phyloP scores from a whole-genome alignment of 2,888 invertebrate genomes.

The Drosophila meridionalis region DNA sequence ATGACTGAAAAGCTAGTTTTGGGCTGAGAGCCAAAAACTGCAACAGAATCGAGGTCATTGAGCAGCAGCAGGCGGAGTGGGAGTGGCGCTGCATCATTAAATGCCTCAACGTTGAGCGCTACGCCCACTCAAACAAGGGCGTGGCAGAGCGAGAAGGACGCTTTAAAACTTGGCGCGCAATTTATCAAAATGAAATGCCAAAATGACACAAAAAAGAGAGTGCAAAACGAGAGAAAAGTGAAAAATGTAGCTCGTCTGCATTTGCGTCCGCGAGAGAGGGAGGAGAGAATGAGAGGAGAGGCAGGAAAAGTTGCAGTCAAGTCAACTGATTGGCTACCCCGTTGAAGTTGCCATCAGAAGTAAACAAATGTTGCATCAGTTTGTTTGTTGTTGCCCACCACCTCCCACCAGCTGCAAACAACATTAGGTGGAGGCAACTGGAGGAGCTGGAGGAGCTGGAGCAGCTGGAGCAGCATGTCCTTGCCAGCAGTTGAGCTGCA shows the following conservation, averaged over 20 bases:
- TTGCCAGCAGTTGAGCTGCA: conserved; percentile 16
- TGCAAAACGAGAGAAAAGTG: conserved; percentile 50
- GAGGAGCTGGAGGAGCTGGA: conserved; percentile 20
- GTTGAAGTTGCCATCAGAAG: conserved; percentile 60
- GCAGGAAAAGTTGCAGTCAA: conserved; percentile 27
- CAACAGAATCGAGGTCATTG: conserved; percentile 36
- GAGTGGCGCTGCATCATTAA: conserved; percentile 32
- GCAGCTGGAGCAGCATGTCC: conserved; percentile 41
- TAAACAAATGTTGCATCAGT: conserved; percentile 67
- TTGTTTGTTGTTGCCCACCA: conserved; percentile 19
- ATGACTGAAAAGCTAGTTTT: conserved; percentile 11
- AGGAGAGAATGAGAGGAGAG: neutral
- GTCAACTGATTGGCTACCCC: conserved; percentile 66
- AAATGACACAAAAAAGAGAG: conserved; percentile 32
- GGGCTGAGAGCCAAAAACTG: conserved; percentile 24
- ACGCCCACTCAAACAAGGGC: conserved; percentile 46
- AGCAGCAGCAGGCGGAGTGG: neutral
- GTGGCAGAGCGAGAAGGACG: conserved; percentile 6
- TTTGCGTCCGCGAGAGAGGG: conserved; percentile 41
- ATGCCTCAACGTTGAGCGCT: conserved; percentile 47
- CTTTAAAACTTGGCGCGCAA: conserved; percentile 51
- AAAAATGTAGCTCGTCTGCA: conserved; percentile 67
- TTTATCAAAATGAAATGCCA: conserved; percentile 75
- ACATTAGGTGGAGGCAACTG: conserved; percentile 34
- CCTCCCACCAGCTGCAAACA: conserved; percentile 29